Evolutionary conservation across 2,113 vertebrate species (phyloP), one percentile per base, ranked within the genome.

Genomic region (Amazona vittata): DNA sequence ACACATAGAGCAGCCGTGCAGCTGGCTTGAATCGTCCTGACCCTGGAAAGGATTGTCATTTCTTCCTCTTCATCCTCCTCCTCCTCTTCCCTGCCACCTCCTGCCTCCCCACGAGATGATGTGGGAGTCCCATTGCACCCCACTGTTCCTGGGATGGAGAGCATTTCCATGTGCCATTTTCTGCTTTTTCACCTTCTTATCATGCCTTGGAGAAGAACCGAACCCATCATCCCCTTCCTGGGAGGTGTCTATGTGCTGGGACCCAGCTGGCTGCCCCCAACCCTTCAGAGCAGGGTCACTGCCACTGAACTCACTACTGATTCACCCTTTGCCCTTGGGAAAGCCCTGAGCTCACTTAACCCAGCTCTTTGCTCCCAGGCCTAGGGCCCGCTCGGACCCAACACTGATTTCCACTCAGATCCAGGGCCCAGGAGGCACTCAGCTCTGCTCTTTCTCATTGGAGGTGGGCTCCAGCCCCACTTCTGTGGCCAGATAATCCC

Each of bases 1-100:
- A 92, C 67, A 41, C 76, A 41, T 65, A 64, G 86, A 93, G 53
- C 83, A 90, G 88, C 75, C 39, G 44, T 53, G 28, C 92, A 91
- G 92, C 62, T 9, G 3, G 86, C 90, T 95, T 55, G 86, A 96
- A 82, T 90, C 0, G 4, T 75, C 65, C 94, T 86, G 83, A 93
- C 81, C 87, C 94, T 31, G 22, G 71, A 79, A 93, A 81, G 47
- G 49, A 44, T 3, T 94, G 81, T 85, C 49, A 76, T 91, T 85
- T 89, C 89, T 94, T 92, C 85, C 62, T 86, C 37, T 29, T 39
- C 35, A 35, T 35, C 41, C 50, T 85, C 50, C 12, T 69, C 21
- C 41, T 80, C 41, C 39, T 78, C 52, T 55, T 81, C 55, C 65
- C 80, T 81, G 57, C 60, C 73, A 33, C 47, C 73, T 0, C 0